phyloP scores from a whole-genome alignment of 2,888 invertebrate genomes.

The Hesperia comma region DNA sequence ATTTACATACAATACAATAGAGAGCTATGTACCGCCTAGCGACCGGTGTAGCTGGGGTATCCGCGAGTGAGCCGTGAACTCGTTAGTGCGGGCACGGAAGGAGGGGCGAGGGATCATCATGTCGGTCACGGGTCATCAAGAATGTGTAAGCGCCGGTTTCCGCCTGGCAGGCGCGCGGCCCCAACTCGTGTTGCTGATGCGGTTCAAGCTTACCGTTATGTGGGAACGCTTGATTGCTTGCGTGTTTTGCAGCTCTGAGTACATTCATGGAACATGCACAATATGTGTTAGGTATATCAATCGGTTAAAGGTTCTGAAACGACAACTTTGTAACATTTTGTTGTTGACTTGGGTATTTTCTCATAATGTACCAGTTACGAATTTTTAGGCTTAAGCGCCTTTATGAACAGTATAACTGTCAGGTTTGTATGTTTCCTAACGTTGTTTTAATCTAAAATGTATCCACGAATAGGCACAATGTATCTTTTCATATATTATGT shows the following conservation, averaged over 20 bases:
- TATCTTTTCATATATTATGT: not conserved
- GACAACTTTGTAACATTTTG: too few relatives aligned
- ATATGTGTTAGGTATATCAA: too few relatives aligned
- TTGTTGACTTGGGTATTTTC: too few relatives aligned
- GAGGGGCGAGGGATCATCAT: constrained; percentile 50
- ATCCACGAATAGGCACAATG: too few relatives aligned
- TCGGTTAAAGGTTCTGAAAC: too few relatives aligned
- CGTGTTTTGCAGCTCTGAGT: too few relatives aligned
- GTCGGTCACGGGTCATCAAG: constrained; percentile 60
- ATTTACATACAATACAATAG: not conserved
- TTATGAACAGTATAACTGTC: too few relatives aligned
- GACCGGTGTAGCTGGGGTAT: not conserved
- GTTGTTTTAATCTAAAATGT: too few relatives aligned
- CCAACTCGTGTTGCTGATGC: constrained; percentile 5
- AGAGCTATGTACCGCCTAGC: not conserved
- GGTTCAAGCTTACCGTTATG: constrained; percentile 17
- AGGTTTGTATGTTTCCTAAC: too few relatives aligned
- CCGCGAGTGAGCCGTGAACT: constrained; percentile 6
- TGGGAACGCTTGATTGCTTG: not conserved
- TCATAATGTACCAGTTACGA: too few relatives aligned
- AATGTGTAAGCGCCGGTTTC: constrained; percentile 66
- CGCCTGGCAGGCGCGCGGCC: constrained; percentile 42
- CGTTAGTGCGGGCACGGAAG: constrained; percentile 43
- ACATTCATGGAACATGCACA: too few relatives aligned
- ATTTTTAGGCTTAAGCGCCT: too few relatives aligned